phyloP scores from a whole-genome alignment of 2,888 invertebrate genomes.

The Chrysopilus asiliformis region DNA sequence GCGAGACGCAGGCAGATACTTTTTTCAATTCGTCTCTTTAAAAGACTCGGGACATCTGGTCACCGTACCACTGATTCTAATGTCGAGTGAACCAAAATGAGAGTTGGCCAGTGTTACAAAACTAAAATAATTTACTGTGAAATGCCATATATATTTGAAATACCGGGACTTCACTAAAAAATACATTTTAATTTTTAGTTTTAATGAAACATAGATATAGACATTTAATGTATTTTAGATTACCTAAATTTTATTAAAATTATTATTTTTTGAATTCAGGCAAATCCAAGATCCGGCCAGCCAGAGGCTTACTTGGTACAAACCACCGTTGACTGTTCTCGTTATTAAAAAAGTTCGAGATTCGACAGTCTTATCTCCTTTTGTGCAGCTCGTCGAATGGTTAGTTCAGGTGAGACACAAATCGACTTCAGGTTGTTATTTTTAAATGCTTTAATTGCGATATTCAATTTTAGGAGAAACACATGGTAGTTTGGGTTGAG shows the following conservation, averaged over 20 bases:
- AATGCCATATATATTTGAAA: too few species aligned
- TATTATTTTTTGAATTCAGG: conserved; percentile 46
- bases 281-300: conserved; percentile 96
- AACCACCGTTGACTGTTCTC: conserved; percentile 88
- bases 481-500: conserved; percentile 93
- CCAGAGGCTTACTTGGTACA: conserved; percentile 93
- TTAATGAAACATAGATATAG: too few species aligned
- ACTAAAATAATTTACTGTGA: too few species aligned
- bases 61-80: too few species aligned
- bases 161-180: too few species aligned
- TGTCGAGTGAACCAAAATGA: too few species aligned
- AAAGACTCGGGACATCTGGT: too few species aligned
- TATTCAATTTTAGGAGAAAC: conserved; percentile 59
- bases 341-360: conserved; percentile 96
- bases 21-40: too few species aligned
- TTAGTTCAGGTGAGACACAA: conserved; percentile 58
- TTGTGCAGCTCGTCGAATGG: conserved; percentile 87
- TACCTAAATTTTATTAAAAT: neutral
- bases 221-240: too few species aligned
- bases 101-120: too few species aligned
- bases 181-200: too few species aligned
- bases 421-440: neutral
- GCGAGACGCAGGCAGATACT: too few species aligned
- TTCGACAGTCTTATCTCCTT: conserved; percentile 74
- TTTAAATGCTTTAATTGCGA: neutral